These are phyloP conservation scores for Sebastes alutus DNA, from an alignment of 2,797 vertebrate genomes.

Conservation along the genomic window DNA sequence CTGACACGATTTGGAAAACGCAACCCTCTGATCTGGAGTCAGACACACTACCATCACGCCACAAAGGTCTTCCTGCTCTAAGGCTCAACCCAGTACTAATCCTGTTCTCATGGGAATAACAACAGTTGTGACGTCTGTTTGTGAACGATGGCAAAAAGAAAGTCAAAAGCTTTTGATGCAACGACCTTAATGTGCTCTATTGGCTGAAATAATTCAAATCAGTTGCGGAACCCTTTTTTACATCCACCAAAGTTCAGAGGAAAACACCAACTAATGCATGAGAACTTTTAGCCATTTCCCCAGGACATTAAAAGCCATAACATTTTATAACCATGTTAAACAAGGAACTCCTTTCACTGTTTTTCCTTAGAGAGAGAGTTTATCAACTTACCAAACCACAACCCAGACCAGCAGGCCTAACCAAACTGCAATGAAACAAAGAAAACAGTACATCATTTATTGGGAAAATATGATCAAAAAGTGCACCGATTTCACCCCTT, in stretches of 20 bases:
- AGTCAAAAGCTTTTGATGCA: neutral
- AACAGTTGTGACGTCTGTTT: neutral
- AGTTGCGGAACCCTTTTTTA: neutral
- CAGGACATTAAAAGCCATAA: neutral
- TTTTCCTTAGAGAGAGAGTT: neutral
- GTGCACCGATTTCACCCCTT: neutral
- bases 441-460: neutral
- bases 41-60: neutral
- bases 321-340: neutral
- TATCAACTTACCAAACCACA: neutral
- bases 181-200: neutral
- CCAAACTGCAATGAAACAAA: neutral
- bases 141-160: neutral
- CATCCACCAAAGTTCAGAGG: neutral
- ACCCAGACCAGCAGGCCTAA: neutral
- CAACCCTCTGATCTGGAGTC: constrained; percentile 19
- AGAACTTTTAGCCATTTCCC: neutral
- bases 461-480: neutral
- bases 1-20: neutral
- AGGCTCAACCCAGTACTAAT: neutral
- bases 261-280: neutral
- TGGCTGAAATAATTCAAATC: neutral
- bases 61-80: neutral
- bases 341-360: neutral
- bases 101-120: neutral